These are phyloP conservation scores for Pungitius pungitius DNA, from an alignment of 2,113 vertebrate genomes.

Conservation along the genomic window DNA sequence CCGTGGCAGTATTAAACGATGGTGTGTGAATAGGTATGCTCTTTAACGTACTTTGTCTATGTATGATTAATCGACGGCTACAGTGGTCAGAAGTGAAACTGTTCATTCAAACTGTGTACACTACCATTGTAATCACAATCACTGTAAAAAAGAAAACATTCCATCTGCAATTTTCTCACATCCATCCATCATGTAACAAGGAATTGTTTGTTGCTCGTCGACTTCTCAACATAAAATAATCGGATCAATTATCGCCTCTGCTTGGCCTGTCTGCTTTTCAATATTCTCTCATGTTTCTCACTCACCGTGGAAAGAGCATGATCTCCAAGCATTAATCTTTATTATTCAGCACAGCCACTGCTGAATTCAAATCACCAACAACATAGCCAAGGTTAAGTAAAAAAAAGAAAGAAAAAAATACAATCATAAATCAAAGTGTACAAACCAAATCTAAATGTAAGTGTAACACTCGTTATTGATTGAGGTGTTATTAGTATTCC, in stretches of 20 bases:
- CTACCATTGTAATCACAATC: constrained; percentile 27
- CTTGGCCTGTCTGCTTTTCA: constrained; percentile 38
- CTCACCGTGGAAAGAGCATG: constrained; percentile 53
- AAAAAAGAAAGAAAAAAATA: constrained; percentile 5
- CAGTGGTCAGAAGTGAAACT: constrained; percentile 40
- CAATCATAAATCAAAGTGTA: constrained; percentile 54
- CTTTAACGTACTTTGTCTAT: constrained; percentile 5
- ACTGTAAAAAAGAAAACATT: constrained; percentile 41
- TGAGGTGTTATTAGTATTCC: constrained; percentile 41
- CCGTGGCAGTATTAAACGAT: not conserved
- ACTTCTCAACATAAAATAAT: constrained; percentile 44
- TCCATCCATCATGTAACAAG: constrained; percentile 20
- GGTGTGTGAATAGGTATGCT: constrained; percentile 1
- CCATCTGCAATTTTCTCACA: constrained; percentile 29
- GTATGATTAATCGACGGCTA: constrained; percentile 17
- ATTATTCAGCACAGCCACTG: constrained; percentile 57
- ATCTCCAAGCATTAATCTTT: constrained; percentile 71
- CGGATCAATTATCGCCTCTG: constrained; percentile 43
- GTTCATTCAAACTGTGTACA: constrained; percentile 26
- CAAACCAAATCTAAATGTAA: constrained; percentile 48
- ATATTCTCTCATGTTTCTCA: constrained; percentile 54
- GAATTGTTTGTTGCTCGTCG: constrained; percentile 44
- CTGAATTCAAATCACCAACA: constrained; percentile 57
- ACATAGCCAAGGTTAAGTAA: constrained; percentile 62
- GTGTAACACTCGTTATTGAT: constrained; percentile 52